A percentile compares a stretch with the other conserved stretches of the same genome.
Evolutionary conservation across 2,113 vertebrate genomes (phyloP).

Genomic region (Nothocercus nigrocapillus): DNA sequence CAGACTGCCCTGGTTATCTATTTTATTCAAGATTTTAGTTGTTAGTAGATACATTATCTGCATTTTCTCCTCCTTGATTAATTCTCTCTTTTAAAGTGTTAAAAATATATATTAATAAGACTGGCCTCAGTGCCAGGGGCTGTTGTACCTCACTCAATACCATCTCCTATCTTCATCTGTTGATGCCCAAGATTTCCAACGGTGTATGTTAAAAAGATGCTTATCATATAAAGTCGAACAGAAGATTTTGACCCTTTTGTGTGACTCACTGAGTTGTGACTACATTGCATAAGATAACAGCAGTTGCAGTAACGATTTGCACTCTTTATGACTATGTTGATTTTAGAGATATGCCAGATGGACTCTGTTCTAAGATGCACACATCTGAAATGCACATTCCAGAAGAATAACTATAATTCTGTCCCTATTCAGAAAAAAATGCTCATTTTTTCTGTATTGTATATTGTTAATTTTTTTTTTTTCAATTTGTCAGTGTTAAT

Average conservation of each 20-base stretch:
- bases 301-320: conserved; percentile 11
- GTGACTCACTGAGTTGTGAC: conserved; percentile 32
- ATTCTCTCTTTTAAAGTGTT: not conserved
- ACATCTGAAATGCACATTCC: not conserved
- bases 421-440: not conserved
- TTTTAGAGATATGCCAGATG: conserved; percentile 37
- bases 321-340: conserved; percentile 45
- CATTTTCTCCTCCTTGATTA: not conserved
- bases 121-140: not conserved
- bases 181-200: not conserved
- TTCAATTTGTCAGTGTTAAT: not conserved
- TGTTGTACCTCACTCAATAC: not conserved
- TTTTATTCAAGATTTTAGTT: not conserved
- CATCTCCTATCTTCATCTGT: not conserved
- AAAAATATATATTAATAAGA: not conserved
- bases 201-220: not conserved
- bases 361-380: not conserved
- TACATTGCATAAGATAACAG: conserved; percentile 19
- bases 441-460: no score
- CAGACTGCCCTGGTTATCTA: not conserved
- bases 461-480: not conserved
- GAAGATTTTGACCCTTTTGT: conserved; percentile 50
- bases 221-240: conserved; percentile 38
- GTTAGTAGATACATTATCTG: not conserved
- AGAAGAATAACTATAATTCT: not conserved